Evolutionary conservation across 2,113 vertebrate genomes (phyloP), one percentile per base, ranked within the genome.

Genomic region (Nicator chloris): DNA sequence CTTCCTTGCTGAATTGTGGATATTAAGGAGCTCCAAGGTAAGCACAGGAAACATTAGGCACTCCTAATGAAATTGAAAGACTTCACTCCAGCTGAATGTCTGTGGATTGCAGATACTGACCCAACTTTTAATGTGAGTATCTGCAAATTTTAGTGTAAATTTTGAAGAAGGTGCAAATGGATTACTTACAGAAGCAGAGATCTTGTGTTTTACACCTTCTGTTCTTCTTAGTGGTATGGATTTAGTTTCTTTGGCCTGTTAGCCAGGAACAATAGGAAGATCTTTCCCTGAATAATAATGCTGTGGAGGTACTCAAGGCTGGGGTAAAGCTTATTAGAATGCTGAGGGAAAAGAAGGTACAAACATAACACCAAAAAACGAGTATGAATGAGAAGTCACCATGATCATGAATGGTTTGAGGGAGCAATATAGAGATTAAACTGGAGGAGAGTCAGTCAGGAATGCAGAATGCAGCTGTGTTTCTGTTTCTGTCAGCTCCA

Each of bases 161-260:
- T 66, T 59, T 75, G 51, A 70, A 83, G 68, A 82, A 77, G 24
- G 35, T 82, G 35, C 71, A 73, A 61, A 31, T 22, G 12, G 39
- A 65, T 80, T 65, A 20, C 33, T 86, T 86, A 40, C 3, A 61
- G 44, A 50, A 49, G 22, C n/a, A 65, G 50, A 66, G 31, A 26
- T 51, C 23, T 75, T 73, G 23, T 45, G 21, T 40, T 64, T 82
- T 70, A 42, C 33, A 39, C 22, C 21, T 72, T 77, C 64, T 90
- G 26, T 77, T 69, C 47, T 79, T 60, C 56, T 73, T 53, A 39
- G 68, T 59, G 63, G 20, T 28, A 35, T 42, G 50, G 63, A 40
- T 93, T 91, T 85, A 11, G 19, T 80, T 49, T 76, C 61, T 65
- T 71, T 82, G 82, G 57, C 65, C 56, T 56, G 11, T 53, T 91